A percentile compares a stretch with the other conserved stretches of the same genome.
Evolutionary conservation across 2,888 invertebrate species (phyloP).

Genomic region (Pachycephus smyrnensis): DNA sequence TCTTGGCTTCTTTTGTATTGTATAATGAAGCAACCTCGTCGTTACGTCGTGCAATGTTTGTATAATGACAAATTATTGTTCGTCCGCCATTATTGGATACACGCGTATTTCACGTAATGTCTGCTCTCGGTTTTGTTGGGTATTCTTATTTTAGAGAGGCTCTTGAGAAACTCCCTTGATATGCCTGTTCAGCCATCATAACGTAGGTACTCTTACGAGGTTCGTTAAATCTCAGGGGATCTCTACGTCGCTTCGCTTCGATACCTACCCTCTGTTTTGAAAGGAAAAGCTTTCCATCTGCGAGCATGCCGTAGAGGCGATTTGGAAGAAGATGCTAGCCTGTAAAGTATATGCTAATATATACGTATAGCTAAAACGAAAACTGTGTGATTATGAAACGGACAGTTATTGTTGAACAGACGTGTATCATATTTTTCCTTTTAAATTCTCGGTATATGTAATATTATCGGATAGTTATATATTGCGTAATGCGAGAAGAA

Average conservation of each 20-base stretch:
- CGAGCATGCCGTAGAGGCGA: constrained; percentile 7
- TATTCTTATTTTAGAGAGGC: not conserved
- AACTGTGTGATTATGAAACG: not conserved
- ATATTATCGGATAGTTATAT: not conserved
- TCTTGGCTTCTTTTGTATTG: not conserved
- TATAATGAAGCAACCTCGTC: not conserved
- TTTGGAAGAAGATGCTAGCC: not conserved
- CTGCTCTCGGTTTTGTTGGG: not conserved
- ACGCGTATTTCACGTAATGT: not conserved
- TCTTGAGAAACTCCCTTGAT: not conserved
- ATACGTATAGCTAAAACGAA: not conserved
- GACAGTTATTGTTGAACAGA: not conserved
- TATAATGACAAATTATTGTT: not conserved
- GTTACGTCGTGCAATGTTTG: not conserved
- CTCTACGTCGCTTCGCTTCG: constrained; percentile 26
- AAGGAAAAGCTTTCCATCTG: constrained; percentile 39
- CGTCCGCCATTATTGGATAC: not conserved
- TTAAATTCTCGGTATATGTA: not conserved
- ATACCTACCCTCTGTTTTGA: constrained; percentile 42
- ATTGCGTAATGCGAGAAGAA: not conserved
- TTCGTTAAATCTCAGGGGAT: constrained; percentile 52
- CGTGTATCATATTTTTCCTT: not conserved
- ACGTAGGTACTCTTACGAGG: constrained; percentile 31
- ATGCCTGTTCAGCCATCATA: not conserved
- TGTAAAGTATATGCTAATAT: not conserved